Conservation (phyloP, 2,113 vertebrate species). For the Trematomus loennbergii region DNA sequence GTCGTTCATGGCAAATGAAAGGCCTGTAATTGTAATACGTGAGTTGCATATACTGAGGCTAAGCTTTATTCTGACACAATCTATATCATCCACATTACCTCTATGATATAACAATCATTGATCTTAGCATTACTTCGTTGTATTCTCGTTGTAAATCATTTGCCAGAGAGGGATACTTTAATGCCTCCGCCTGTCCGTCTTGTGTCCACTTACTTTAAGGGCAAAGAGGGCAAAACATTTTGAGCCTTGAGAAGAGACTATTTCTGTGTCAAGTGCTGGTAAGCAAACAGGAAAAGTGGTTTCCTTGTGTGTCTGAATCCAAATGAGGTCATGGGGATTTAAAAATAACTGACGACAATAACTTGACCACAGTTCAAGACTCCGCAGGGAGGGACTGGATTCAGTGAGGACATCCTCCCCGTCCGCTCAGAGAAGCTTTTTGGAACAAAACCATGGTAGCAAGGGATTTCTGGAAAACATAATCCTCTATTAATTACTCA, state of each 20-base stretch:
- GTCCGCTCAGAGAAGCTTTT: conserved; percentile 37
- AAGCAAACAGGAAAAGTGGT: conserved; percentile 30
- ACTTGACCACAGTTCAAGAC: conserved; percentile 59
- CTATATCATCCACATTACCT: too few relatives aligned
- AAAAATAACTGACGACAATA: conserved; percentile 71
- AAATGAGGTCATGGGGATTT: conserved; percentile 66
- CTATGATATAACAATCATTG: too few relatives aligned
- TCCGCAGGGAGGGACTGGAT: conserved; percentile 37
- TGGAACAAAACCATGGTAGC: conserved; percentile 57
- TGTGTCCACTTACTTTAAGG: not conserved
- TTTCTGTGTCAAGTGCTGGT: not conserved
- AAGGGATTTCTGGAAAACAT: conserved; percentile 52
- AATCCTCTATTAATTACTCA: conserved; percentile 45
- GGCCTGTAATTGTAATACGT: too few relatives aligned
- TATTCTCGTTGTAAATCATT: too few relatives aligned
- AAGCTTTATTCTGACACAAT: too few relatives aligned
- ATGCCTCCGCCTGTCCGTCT: not conserved
- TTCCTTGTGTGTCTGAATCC: conserved; percentile 49
- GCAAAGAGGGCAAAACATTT: not conserved
- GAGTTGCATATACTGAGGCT: too few relatives aligned
- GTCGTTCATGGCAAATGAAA: too few relatives aligned
- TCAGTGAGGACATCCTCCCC: conserved; percentile 47
- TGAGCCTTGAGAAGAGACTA: not conserved
- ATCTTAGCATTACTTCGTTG: too few relatives aligned
- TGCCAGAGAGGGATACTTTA: conserved; percentile 21